phyloP scores from a whole-genome alignment of 2,888 invertebrate genomes.

The Odontothrips loti region DNA sequence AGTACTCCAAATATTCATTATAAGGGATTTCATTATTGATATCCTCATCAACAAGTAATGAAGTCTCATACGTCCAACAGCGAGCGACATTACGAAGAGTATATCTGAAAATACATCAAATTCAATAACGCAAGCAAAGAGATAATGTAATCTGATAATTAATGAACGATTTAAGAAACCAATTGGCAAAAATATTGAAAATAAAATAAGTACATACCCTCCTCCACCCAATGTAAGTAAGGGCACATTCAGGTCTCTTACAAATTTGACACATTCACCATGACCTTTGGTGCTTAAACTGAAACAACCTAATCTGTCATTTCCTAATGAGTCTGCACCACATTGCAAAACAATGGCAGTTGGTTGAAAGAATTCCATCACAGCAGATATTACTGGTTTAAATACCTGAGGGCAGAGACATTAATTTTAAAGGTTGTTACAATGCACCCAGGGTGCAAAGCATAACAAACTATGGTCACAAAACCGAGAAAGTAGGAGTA shows the following conservation, averaged over 20 bases:
- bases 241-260: constrained; percentile 87
- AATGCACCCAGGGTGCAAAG: constrained; percentile 49
- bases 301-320: constrained; percentile 93
- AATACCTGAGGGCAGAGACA: constrained; percentile 63
- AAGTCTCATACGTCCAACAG: constrained; percentile 99
- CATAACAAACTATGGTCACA: constrained; percentile 45
- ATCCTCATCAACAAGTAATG: constrained; percentile 83
- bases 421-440: not conserved
- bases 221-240: constrained; percentile 81
- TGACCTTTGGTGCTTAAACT: constrained; percentile 92
- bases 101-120: constrained; percentile 56
- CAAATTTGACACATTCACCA: constrained; percentile 96
- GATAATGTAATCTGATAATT: not conserved
- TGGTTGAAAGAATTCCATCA: constrained; percentile 95
- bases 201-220: constrained; percentile 49
- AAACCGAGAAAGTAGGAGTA: constrained; percentile 3
- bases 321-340: constrained; percentile 95
- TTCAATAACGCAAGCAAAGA: not conserved
- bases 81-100: constrained; percentile 94
- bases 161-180: not conserved
- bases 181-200: constrained; percentile 25
- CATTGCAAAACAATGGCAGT: constrained; percentile 96
- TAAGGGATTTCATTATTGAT: constrained; percentile 94
- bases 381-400: constrained; percentile 86
- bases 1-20: constrained; percentile 94